phyloP scores from a whole-genome alignment of 2,888 invertebrate genomes.

The Steinernema hermaphroditum region DNA sequence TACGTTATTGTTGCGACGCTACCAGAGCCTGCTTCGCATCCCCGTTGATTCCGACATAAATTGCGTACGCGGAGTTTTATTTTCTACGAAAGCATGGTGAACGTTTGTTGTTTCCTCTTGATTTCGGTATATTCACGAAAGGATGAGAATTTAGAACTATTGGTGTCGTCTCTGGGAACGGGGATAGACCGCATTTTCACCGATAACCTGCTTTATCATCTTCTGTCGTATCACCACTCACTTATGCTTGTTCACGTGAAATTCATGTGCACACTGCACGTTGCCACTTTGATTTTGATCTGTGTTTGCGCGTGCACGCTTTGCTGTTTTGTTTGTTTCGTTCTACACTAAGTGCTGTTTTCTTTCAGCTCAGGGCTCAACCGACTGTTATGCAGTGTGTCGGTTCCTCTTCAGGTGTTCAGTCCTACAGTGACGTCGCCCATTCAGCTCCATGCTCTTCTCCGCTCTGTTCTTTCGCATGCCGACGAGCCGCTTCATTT shows the following conservation, averaged over 20 bases:
- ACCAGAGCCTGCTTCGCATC: neutral
- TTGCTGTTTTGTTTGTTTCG: neutral
- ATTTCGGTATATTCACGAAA: too few relatives aligned
- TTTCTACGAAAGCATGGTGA: neutral
- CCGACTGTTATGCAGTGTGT: slow-evolving; percentile 20
- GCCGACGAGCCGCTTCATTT: slow-evolving; percentile 61
- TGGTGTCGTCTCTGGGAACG: too few relatives aligned
- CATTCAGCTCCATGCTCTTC: slow-evolving; percentile 55
- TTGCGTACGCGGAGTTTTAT: slow-evolving; percentile 6
- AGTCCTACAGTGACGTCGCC: slow-evolving; percentile 31
- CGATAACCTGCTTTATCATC: slow-evolving; percentile 30
- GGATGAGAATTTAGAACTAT: too few relatives aligned
- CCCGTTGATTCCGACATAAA: slow-evolving; percentile 7
- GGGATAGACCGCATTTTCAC: slow-evolving; percentile 25
- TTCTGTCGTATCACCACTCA: neutral
- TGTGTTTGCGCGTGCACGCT: neutral
- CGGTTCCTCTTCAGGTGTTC: slow-evolving; percentile 10
- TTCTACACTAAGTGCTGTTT: neutral
- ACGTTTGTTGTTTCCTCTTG: too few relatives aligned
- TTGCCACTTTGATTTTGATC: neutral
- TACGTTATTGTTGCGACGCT: slow-evolving; percentile 9
- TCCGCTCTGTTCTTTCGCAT: slow-evolving; percentile 50
- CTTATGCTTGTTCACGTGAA: neutral
- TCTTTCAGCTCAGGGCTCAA: slow-evolving; percentile 7
- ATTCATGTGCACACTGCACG: neutral